A percentile compares a stretch with the other conserved stretches of the same genome.
phyloP scores from a whole-genome alignment of 2,113 vertebrate genomes.

The Rhinolophus ferrumequinum region DNA sequence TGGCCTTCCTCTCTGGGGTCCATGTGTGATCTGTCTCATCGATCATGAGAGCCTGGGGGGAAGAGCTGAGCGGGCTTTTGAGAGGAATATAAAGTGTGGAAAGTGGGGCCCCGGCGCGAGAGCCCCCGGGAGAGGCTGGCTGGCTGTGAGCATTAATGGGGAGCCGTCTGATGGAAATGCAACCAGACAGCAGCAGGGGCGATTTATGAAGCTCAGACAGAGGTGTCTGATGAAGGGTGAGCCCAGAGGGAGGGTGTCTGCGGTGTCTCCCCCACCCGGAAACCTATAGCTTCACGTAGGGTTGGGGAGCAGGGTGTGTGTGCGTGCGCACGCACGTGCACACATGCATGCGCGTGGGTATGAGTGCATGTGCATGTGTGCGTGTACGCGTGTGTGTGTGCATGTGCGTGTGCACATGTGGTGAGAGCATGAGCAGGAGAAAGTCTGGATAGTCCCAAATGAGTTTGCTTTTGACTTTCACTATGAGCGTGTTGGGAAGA shows the following conservation, averaged over 20 bases:
- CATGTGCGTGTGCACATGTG: rapidly evolving
- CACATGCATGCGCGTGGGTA: too few species aligned
- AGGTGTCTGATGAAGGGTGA: not conserved
- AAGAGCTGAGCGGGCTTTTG: not conserved
- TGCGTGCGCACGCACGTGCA: not conserved
- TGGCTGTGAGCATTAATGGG: not conserved
- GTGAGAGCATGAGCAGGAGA: not conserved
- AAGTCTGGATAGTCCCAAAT: not conserved
- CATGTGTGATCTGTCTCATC: not conserved
- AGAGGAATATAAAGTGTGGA: not conserved
- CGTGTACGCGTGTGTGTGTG: too few species aligned
- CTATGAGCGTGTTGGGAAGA: not conserved
- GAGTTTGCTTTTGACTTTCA: not conserved
- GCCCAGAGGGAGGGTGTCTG: not conserved
- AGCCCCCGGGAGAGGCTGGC: rapidly evolving
- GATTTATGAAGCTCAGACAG: rapidly evolving
- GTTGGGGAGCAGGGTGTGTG: not conserved
- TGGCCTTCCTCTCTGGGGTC: not conserved
- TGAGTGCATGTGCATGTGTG: too few species aligned
- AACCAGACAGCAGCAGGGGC: not conserved
- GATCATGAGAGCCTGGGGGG: rapidly evolving
- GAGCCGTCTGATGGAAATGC: not conserved
- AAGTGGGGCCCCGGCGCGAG: not conserved
- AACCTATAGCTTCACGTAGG: not conserved
- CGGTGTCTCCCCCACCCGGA: not conserved